A percentile compares a stretch with the other conserved stretches of the same genome.
Evolutionary conservation across 2,888 invertebrate species (phyloP).

Genomic region (Troides helena): DNA sequence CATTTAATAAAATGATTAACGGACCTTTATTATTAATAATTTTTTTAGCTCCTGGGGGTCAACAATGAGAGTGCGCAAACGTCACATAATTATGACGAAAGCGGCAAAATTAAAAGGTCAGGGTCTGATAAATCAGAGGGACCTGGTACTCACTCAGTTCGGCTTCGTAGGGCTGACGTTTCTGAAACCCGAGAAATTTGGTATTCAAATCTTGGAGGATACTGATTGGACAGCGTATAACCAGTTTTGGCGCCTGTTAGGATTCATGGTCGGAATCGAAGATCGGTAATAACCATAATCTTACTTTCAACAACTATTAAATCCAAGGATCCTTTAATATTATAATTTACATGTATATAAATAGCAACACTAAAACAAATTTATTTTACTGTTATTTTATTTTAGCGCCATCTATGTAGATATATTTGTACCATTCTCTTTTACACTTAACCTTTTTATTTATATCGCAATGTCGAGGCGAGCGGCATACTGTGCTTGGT

Average conservation of each 20-base stretch:
- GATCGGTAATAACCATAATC: slow-evolving; percentile 79
- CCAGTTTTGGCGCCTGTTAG: slow-evolving; percentile 92
- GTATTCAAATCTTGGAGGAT: slow-evolving; percentile 79
- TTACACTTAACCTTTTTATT: not conserved
- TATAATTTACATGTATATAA: not conserved
- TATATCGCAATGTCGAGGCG: too few species aligned
- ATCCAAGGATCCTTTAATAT: too few species aligned
- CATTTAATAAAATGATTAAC: too few species aligned
- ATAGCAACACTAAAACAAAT: not conserved
- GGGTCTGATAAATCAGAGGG: slow-evolving; percentile 87
- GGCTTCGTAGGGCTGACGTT: slow-evolving; percentile 90
- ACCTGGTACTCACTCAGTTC: slow-evolving; percentile 92
- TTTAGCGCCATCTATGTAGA: not conserved
- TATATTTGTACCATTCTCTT: not conserved
- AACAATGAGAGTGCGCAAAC: slow-evolving; percentile 82
- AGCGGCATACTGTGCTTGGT: too few species aligned
- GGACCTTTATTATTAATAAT: not conserved
- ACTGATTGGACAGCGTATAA: slow-evolving; percentile 87
- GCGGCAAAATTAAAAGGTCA: slow-evolving; percentile 65
- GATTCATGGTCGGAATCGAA: slow-evolving; percentile 89
- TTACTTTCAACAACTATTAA: not conserved
- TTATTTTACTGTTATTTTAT: not conserved
- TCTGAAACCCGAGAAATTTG: slow-evolving; percentile 82
- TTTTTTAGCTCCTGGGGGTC: slow-evolving; percentile 84
- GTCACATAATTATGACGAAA: slow-evolving; percentile 83